Conservation (phyloP, 2,113 vertebrate genomes). For the Carassius carassius region DNA sequence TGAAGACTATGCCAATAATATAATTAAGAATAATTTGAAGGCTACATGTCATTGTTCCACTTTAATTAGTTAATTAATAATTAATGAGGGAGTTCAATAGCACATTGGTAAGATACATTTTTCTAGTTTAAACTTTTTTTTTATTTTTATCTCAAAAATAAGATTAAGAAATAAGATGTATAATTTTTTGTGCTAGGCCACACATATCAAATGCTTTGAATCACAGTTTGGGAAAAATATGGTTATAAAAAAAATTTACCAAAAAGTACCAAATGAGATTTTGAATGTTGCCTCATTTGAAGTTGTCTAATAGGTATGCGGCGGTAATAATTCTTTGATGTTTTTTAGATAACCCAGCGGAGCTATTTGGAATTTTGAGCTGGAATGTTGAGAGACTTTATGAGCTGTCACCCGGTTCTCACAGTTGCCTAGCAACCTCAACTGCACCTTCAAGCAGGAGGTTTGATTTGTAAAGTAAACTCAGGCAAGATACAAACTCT, state of each 20-base stretch:
- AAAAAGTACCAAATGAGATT: neutral
- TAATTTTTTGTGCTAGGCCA: neutral
- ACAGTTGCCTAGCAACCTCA: constrained; percentile 79
- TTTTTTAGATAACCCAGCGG: constrained; percentile 30
- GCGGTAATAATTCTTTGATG: constrained; percentile 29
- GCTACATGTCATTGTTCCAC: constrained; percentile 5
- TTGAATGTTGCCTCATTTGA: constrained; percentile 14
- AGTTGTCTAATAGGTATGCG: constrained; percentile 16
- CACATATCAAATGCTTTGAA: neutral
- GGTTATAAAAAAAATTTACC: neutral
- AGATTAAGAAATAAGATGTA: neutral
- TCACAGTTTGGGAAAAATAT: neutral
- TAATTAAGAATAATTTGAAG: neutral
- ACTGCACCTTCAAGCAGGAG: constrained; percentile 62
- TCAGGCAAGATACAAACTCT: constrained; percentile 70
- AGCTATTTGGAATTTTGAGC: constrained; percentile 45
- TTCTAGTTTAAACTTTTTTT: neutral
- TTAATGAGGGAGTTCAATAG: neutral
- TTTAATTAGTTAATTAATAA: constrained; percentile 27
- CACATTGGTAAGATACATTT: neutral
- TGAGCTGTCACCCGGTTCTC: constrained; percentile 69
- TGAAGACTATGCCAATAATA: neutral
- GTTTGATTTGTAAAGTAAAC: constrained; percentile 72
- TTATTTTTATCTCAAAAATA: neutral
- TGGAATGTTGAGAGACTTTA: constrained; percentile 61